A percentile compares a stretch with the other conserved stretches of the same genome.
Evolutionary conservation across 2,797 vertebrate species (phyloP).

Genomic region (Alfaro cultratus): DNA sequence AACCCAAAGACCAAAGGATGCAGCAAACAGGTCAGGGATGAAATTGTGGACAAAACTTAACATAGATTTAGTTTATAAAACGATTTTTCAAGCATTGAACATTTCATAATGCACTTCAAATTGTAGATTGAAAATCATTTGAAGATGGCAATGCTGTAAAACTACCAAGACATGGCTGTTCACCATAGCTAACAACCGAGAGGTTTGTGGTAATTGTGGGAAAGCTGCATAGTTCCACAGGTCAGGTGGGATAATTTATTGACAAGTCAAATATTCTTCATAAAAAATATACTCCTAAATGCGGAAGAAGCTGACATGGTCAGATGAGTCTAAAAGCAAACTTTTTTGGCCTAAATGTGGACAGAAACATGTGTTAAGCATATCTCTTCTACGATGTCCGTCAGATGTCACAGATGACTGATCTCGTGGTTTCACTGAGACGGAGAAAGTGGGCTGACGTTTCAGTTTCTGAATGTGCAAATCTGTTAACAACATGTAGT

Average conservation of each 20-base stretch:
- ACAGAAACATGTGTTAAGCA: not conserved
- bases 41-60: not conserved
- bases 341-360: not conserved
- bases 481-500: not conserved
- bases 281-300: not conserved
- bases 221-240: not conserved
- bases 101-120: not conserved
- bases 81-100: not conserved
- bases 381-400: not conserved
- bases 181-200: not conserved
- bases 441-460: not conserved
- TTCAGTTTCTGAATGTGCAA: not conserved
- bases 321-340: not conserved
- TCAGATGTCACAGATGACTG: not conserved
- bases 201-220: not conserved
- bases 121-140: not conserved
- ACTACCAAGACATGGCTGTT: not conserved
- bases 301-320: not conserved
- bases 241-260: not conserved
- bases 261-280: not conserved
- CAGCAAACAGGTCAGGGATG: not conserved
- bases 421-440: not conserved
- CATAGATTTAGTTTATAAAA: not conserved
- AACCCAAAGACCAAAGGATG: not conserved
- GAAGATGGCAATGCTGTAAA: not conserved